phyloP scores from a whole-genome alignment of 2,113 vertebrate species.

The Passer domesticus region DNA sequence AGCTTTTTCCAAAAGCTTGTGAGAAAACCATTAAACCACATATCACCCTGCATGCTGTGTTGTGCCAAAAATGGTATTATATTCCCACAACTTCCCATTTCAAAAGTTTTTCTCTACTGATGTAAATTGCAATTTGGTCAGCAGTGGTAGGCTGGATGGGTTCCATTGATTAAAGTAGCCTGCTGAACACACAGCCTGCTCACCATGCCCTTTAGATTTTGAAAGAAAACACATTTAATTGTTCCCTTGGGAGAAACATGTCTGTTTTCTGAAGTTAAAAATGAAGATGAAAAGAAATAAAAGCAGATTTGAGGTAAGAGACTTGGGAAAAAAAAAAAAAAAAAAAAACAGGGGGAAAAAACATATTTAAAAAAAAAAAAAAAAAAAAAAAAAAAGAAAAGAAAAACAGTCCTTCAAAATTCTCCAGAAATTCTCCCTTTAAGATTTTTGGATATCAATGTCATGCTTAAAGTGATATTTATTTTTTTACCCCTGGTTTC shows the following conservation, averaged over 20 bases:
- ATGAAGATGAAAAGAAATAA: constrained; percentile 31
- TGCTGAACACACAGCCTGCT: constrained; percentile 54
- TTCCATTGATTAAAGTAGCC: constrained; percentile 64
- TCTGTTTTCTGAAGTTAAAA: constrained; percentile 71
- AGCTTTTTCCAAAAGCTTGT: not conserved
- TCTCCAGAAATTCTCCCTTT: not conserved
- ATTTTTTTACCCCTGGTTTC: not conserved
- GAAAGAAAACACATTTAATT: constrained; percentile 72
- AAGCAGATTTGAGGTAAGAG: constrained; percentile 31
- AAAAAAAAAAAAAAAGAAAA: not conserved
- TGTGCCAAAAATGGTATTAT: constrained; percentile 11
- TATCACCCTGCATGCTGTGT: not conserved
- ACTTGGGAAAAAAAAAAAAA: not conserved
- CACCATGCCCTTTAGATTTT: constrained; percentile 67
- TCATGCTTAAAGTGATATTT: not conserved
- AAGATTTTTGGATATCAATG: not conserved
- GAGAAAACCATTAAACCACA: constrained; percentile 29
- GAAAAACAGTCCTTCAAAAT: not conserved
- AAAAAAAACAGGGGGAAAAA: too few species aligned
- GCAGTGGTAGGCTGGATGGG: constrained; percentile 40
- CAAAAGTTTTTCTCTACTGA: not conserved
- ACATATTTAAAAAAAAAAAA: not conserved
- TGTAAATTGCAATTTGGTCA: constrained; percentile 53
- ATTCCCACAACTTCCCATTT: not conserved
- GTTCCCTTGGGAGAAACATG: constrained; percentile 68